These are phyloP conservation scores for Lottia scabra DNA, from an alignment of 2,888 invertebrate species.

Conservation along the genomic window DNA sequence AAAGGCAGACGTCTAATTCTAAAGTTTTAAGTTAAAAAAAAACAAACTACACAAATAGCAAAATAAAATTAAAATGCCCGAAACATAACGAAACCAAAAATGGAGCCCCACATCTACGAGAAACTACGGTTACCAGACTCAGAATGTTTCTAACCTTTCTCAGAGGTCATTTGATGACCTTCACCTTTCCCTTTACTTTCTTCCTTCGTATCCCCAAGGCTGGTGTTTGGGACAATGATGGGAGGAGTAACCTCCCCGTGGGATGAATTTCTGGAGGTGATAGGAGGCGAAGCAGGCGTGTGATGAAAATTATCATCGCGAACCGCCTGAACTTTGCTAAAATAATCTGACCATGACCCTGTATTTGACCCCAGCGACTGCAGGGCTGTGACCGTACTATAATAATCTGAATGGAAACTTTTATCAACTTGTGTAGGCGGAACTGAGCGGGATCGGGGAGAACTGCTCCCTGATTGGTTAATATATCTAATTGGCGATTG, in stretches of 20 bases:
- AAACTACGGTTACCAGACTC: not conserved
- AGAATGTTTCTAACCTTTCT: constrained; percentile 4
- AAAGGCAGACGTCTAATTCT: no score
- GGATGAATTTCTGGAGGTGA: not conserved
- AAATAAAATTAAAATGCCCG: no score
- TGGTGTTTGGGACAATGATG: not conserved
- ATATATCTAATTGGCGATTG: constrained; percentile 11
- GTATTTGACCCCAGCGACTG: constrained; percentile 59
- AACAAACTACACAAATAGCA: no score
- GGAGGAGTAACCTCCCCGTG: not conserved
- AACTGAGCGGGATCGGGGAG: constrained; percentile 26
- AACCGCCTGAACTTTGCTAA: constrained; percentile 61
- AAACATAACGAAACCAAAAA: no score
- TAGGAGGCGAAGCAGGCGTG: not conserved
- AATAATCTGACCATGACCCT: constrained; percentile 54
- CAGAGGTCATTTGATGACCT: not conserved
- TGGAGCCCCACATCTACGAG: no score
- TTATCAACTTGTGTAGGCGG: constrained; percentile 44
- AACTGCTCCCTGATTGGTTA: constrained; percentile 7
- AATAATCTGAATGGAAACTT: constrained; percentile 64
- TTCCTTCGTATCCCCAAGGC: not conserved
- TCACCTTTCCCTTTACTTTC: not conserved
- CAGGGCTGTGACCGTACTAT: constrained; percentile 66
- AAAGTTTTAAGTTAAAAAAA: no score
- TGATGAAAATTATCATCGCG: constrained; percentile 49